Base-by-base conservation (phyloP, 2,888 invertebrate genomes). In the Stenurella melanura region DNA sequence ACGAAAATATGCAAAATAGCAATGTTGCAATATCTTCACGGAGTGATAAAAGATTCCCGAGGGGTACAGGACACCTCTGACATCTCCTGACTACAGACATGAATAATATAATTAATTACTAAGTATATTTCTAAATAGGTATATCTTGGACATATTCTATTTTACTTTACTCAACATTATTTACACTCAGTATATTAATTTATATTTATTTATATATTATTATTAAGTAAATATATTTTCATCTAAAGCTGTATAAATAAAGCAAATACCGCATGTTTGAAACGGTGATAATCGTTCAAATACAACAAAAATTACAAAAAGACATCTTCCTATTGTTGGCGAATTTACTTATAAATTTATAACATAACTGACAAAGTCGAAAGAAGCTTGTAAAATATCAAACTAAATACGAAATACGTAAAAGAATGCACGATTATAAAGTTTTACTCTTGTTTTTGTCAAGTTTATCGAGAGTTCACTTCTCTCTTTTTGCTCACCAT, bases 401-500 rank as follows among this genome's bases (percentile, higher is more conserved):
- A 50, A 50, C n/a, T 17, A 50, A 50, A 50, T n/a, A 50, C n/a
- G n/a, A 50, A n/a, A 50, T 50, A 12, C 6, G 50, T 63, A 42
- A 68, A 56, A 30, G 54, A 42, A 19, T 56, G 26, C 12, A 15
- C 68, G 19, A 15, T 56, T 56, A 15, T 11, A 58, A 69, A 34
- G 69, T 58, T 69, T 57, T 58, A 34, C 69, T 69, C 34, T 70
- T 70, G 58, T 70, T 70, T 70, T 60, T 60, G 58, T 70, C 15
- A 50, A 50, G 34, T 64, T 26, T 42, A 34, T 11, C 61, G 7
- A n/a, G 57, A 69, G 57, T 57, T 58, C 57, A 38, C 57, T 56
- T 56, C 57, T 26, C 57, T 69, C 69, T 58, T 69, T 69, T 56
- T 69, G 34, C 34, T 58, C 38, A 21, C 71, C 54, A 17, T 26